A percentile compares a stretch with the other conserved stretches of the same genome.
These are phyloP conservation scores for Microcebus ravelobensis DNA, from an alignment of 2,113 vertebrate genomes.

Conservation along the genomic window DNA sequence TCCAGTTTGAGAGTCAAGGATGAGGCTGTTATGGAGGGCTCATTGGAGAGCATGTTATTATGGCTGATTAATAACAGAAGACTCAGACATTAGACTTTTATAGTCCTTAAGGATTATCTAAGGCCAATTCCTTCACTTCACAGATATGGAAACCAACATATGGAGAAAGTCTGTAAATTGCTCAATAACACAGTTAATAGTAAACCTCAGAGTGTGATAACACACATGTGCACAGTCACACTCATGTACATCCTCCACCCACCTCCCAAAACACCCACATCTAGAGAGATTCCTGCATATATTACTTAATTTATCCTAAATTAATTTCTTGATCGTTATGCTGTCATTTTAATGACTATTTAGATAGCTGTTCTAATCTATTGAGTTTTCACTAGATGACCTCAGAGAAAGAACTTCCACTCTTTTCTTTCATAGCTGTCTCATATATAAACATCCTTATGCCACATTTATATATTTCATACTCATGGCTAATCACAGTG, in stretches of 20 bases:
- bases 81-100: not conserved
- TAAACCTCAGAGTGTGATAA: not conserved
- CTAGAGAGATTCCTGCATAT: not conserved
- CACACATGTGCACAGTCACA: not conserved
- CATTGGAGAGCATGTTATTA: not conserved
- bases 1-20: not conserved
- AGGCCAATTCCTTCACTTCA: not conserved
- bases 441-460: not conserved
- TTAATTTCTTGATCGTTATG: constrained; percentile 51
- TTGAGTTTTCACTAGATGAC: not conserved
- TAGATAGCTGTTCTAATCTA: not conserved
- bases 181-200: not conserved
- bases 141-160: not conserved
- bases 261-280: not conserved
- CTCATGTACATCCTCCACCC: not conserved
- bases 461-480: not conserved
- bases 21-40: not conserved
- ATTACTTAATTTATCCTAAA: constrained; percentile 16
- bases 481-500: not conserved
- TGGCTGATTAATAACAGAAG: not conserved
- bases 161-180: not conserved
- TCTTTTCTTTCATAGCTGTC: not conserved
- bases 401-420: not conserved
- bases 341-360: constrained; percentile 25
- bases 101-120: not conserved